Evolutionary conservation across 1,140 invertebrate species (phyloP).

Genomic region (Mizuhopecten yessoensis): DNA sequence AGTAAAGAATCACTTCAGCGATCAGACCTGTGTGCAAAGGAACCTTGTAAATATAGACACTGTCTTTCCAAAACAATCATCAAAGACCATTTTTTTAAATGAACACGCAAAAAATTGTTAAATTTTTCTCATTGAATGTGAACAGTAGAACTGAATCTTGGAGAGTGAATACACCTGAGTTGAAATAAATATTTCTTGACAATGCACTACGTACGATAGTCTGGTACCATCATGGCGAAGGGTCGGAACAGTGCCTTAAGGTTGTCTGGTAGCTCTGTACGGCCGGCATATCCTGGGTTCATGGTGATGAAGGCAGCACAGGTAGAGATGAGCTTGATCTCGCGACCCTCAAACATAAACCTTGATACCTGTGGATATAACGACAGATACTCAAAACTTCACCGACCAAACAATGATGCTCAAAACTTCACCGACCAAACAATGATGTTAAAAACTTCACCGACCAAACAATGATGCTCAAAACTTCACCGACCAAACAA

Average conservation of each 20-base stretch:
- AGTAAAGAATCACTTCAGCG: conserved; percentile 95
- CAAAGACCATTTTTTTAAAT: no score
- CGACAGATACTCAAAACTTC: not conserved
- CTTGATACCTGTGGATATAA: conserved; percentile 63
- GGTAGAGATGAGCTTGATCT: conserved; percentile 82
- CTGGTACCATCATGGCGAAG: conserved; percentile 96
- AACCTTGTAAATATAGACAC: no score
- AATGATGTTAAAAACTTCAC: no score
- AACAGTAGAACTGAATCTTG: no score
- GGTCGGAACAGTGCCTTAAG: conserved; percentile 91
- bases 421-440: no score
- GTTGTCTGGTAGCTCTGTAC: conserved; percentile 86
- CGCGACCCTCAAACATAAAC: conserved; percentile 84
- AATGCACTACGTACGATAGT: conserved; percentile 89
- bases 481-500: no score
- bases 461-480: no score
- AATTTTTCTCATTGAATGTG: no score
- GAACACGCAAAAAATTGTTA: no score
- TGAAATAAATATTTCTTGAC: no score
- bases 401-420: not conserved
- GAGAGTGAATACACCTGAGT: no score
- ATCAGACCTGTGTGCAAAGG: conserved; percentile 88
- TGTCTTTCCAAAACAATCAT: no score
- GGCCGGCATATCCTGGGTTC: conserved; percentile 94
- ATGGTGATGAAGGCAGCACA: conserved; percentile 84